These are phyloP conservation scores for Spodoptera litura DNA, from an alignment of 1,140 invertebrate genomes.

Conservation along the genomic window DNA sequence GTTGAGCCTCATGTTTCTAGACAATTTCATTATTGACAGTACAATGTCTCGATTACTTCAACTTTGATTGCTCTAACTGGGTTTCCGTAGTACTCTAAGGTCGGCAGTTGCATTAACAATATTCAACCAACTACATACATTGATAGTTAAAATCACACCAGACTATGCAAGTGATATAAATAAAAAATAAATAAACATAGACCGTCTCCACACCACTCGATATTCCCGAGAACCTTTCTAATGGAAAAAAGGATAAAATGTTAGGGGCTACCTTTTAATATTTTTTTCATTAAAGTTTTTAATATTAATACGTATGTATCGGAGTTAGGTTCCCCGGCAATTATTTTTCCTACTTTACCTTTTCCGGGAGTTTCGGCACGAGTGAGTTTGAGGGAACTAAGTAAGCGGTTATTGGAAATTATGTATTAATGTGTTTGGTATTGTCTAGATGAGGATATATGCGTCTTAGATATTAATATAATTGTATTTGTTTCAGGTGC, in stretches of 20 bases:
- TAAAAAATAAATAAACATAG: conserved; percentile 5
- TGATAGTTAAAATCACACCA: too few relatives aligned
- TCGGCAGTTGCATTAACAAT: too few relatives aligned
- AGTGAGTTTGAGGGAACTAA: conserved; percentile 24
- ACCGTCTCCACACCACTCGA: conserved; percentile 18
- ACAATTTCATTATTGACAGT: too few relatives aligned
- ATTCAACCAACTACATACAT: too few relatives aligned
- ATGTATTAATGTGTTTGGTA: background rate
- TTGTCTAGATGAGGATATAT: background rate
- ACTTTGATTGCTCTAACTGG: too few relatives aligned
- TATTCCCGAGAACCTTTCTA: conserved; percentile 64
- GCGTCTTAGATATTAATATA: too few relatives aligned
- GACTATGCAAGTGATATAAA: too few relatives aligned
- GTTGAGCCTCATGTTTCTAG: too few relatives aligned
- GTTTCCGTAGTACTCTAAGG: too few relatives aligned
- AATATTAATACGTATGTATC: conserved; percentile 84
- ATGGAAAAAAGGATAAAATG: conserved; percentile 83
- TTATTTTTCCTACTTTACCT: conserved; percentile 75
- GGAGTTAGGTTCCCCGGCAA: conserved; percentile 68
- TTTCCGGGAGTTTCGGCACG: conserved; percentile 59
- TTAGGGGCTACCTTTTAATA: conserved; percentile 78
- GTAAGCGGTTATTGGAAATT: background rate
- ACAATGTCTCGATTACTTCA: too few relatives aligned
- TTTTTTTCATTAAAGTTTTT: conserved; percentile 86
- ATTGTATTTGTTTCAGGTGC: too few relatives aligned